Conservation (phyloP, 2,113 vertebrate genomes). For the Halichoeres trimaculatus region DNA sequence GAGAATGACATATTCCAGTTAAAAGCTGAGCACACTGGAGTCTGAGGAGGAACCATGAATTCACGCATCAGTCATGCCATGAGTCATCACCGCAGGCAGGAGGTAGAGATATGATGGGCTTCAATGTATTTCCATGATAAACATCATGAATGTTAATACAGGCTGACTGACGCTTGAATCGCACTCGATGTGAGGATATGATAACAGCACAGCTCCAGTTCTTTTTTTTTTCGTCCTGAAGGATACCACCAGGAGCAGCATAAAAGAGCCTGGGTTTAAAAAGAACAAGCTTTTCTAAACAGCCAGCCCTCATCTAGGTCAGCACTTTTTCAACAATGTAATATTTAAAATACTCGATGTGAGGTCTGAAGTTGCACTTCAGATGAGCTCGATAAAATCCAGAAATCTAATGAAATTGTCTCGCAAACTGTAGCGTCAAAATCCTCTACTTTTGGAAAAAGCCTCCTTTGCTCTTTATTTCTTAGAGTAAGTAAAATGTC, state of each 20-base stretch:
- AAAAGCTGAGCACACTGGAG: constrained; percentile 18
- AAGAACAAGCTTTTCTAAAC: neutral
- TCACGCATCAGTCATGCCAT: constrained; percentile 47
- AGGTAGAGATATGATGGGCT: constrained; percentile 30
- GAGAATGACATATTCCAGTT: constrained; percentile 32
- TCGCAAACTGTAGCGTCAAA: neutral
- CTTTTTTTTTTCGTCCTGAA: neutral
- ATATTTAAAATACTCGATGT: neutral
- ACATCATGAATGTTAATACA: constrained; percentile 39
- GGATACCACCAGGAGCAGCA: neutral
- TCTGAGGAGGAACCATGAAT: constrained; percentile 18
- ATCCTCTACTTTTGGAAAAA: neutral
- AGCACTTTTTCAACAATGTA: neutral
- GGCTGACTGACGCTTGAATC: constrained; percentile 31
- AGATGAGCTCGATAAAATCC: neutral
- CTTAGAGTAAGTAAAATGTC: neutral
- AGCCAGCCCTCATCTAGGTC: neutral
- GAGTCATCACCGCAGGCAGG: constrained; percentile 42
- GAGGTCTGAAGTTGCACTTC: neutral
- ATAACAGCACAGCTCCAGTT: constrained; percentile 1
- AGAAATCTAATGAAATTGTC: neutral
- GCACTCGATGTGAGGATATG: neutral
- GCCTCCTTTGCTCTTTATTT: neutral
- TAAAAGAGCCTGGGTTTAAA: neutral
- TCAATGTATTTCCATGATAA: constrained; percentile 35